Evolutionary conservation across 2,113 vertebrate species (phyloP).

Genomic region (Enhydra lutris): DNA sequence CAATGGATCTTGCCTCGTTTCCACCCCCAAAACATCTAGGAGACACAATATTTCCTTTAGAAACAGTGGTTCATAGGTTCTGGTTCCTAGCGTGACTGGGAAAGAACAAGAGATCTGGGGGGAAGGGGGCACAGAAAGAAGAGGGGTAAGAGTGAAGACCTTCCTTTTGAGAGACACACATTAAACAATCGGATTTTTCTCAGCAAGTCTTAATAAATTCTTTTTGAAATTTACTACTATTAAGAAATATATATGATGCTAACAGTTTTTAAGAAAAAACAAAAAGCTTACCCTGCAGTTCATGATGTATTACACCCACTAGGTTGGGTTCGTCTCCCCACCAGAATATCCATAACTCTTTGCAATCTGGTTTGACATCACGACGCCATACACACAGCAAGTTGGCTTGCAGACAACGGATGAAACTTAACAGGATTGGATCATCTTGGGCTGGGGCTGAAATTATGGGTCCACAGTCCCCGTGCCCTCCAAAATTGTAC

Average conservation of each 20-base stretch:
- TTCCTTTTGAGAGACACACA: neutral
- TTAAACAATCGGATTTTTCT: neutral
- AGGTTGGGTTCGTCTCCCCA: constrained; percentile 98
- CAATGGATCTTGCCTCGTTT: neutral
- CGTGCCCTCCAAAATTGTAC: constrained; percentile 94
- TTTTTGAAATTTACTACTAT: neutral
- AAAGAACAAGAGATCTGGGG: constrained; percentile 9
- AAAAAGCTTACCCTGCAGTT: constrained; percentile 92
- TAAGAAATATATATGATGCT: neutral
- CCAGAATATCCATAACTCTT: constrained; percentile 99
- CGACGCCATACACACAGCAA: constrained; percentile 98
- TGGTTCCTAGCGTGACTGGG: neutral
- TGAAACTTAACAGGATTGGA: constrained; percentile 97
- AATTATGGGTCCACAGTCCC: constrained; percentile 97
- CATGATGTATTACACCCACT: constrained; percentile 94
- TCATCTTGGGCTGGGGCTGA: constrained; percentile 98
- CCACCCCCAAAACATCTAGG: neutral
- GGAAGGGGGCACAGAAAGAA: neutral
- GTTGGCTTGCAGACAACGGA: constrained; percentile 96
- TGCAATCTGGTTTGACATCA: constrained; percentile 92
- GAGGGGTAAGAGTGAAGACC: neutral
- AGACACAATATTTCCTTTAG: neutral
- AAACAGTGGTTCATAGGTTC: neutral
- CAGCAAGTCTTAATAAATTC: neutral
- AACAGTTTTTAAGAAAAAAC: neutral